These are phyloP conservation scores for Hetaerina titia DNA, from an alignment of 2,888 invertebrate species.

Conservation along the genomic window DNA sequence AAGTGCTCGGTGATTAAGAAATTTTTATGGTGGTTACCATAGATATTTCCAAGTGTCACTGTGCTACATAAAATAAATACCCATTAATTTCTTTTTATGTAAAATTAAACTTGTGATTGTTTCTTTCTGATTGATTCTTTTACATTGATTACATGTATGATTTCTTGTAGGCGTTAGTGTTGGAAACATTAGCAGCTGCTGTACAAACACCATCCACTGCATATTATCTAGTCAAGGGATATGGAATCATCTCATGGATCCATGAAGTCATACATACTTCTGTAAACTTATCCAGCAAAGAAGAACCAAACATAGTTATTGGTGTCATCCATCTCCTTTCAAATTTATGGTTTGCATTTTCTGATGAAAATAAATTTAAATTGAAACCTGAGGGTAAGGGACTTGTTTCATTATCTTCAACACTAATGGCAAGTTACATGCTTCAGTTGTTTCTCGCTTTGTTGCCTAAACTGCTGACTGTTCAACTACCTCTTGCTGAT, in stretches of 20 bases:
- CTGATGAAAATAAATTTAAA: neutral
- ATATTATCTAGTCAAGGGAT: slow-evolving; percentile 83
- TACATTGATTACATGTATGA: slow-evolving; percentile 59
- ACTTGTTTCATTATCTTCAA: neutral
- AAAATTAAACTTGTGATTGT: neutral
- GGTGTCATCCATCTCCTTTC: slow-evolving; percentile 14
- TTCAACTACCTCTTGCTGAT: slow-evolving; percentile 4
- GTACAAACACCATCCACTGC: slow-evolving; percentile 83
- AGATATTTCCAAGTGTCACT: neutral
- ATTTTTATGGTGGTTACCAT: neutral
- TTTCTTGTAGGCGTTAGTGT: slow-evolving; percentile 79
- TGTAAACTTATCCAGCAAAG: neutral
- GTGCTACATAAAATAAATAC: too few species aligned
- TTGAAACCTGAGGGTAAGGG: neutral
- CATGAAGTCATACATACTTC: slow-evolving; percentile 74
- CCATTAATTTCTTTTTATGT: neutral
- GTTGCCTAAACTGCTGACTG: slow-evolving; percentile 13
- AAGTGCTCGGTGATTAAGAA: neutral
- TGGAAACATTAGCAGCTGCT: slow-evolving; percentile 83
- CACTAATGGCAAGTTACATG: neutral
- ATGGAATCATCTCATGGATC: slow-evolving; percentile 87
- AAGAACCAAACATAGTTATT: neutral
- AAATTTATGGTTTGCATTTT: slow-evolving; percentile 18
- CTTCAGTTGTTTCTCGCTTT: neutral
- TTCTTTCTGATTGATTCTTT: slow-evolving; percentile 47